phyloP scores from a whole-genome alignment of 1,140 invertebrate species.

The Phthorimaea operculella region DNA sequence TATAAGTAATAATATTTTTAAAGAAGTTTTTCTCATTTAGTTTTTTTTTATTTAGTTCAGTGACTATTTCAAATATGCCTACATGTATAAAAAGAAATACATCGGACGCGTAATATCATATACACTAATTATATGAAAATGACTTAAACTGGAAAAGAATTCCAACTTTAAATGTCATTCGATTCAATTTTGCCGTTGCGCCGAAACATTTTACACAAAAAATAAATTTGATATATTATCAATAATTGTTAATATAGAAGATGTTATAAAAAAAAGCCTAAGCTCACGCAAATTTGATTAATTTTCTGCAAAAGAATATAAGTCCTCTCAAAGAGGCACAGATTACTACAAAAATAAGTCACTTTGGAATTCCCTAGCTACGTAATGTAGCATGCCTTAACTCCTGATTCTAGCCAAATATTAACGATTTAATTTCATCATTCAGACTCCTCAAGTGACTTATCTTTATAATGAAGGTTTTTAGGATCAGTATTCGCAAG shows the following conservation, averaged over 20 bases:
- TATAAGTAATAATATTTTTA: constrained; percentile 13
- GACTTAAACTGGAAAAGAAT: constrained; percentile 22
- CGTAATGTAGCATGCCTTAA: no score
- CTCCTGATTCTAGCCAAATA: no score
- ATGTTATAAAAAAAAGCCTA: constrained; percentile 17
- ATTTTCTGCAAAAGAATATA: not conserved
- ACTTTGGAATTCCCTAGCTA: no score
- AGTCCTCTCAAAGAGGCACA: not conserved
- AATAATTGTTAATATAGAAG: constrained; percentile 15
- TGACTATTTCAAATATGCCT: not conserved
- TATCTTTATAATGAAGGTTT: no score
- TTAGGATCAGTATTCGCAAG: no score
- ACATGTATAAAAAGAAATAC: not conserved
- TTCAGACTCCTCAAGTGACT: no score
- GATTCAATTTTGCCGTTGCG: constrained; percentile 16
- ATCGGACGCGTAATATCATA: constrained; percentile 9
- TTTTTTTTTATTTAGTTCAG: not conserved
- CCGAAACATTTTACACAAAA: constrained; percentile 27
- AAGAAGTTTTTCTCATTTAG: constrained; percentile 6
- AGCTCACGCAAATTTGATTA: constrained; percentile 24
- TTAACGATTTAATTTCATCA: no score
- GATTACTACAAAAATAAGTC: not conserved
- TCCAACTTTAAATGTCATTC: constrained; percentile 11
- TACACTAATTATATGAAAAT: constrained; percentile 16
- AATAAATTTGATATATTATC: constrained; percentile 11